Conservation (phyloP, 1,140 invertebrate genomes). For the Orussus abietinus region DNA sequence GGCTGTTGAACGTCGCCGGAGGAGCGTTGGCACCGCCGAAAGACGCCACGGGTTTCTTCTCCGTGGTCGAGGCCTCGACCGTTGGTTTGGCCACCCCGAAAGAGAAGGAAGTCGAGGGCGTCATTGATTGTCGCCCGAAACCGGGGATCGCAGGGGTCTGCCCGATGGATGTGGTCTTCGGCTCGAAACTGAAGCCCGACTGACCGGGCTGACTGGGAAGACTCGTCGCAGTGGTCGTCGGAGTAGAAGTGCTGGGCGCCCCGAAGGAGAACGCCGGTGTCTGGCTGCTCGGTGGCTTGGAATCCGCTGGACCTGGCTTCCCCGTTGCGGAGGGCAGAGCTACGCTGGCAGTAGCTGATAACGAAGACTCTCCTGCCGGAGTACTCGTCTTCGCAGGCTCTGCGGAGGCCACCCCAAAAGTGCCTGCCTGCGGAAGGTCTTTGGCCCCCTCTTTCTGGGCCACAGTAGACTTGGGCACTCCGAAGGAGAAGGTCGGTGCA, state of each 20-base stretch:
- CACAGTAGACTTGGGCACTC: conserved; percentile 20
- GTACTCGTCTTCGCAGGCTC: conserved; percentile 11
- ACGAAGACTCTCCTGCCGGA: conserved; percentile 1
- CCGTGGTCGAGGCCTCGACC: conserved; percentile 2
- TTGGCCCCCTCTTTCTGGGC: not conserved
- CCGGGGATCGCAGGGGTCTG: not conserved
- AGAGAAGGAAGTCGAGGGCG: conserved; percentile 14
- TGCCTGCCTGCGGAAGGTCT: conserved; percentile 40
- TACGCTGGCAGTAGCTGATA: conserved; percentile 13
- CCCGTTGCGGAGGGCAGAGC: conserved; percentile 22
- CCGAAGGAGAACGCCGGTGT: conserved; percentile 16
- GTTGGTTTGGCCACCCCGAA: conserved; percentile 20
- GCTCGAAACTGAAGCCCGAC: conserved; percentile 25
- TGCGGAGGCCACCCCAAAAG: conserved; percentile 10
- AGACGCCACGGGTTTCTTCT: not conserved
- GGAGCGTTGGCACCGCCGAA: conserved; percentile 5
- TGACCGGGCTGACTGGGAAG: conserved; percentile 27
- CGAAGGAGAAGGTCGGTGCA: conserved; percentile 42
- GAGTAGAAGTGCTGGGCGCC: conserved; percentile 10
- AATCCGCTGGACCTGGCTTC: too few relatives aligned
- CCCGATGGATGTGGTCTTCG: conserved; percentile 11
- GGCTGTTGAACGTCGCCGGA: conserved; percentile 9
- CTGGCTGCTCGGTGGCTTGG: not conserved
- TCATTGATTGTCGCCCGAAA: not conserved
- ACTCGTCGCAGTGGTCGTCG: conserved; percentile 20